A percentile compares a stretch with the other conserved stretches of the same genome.
Evolutionary conservation across 2,113 vertebrate species (phyloP).

Genomic region (Pteronura brasiliensis): DNA sequence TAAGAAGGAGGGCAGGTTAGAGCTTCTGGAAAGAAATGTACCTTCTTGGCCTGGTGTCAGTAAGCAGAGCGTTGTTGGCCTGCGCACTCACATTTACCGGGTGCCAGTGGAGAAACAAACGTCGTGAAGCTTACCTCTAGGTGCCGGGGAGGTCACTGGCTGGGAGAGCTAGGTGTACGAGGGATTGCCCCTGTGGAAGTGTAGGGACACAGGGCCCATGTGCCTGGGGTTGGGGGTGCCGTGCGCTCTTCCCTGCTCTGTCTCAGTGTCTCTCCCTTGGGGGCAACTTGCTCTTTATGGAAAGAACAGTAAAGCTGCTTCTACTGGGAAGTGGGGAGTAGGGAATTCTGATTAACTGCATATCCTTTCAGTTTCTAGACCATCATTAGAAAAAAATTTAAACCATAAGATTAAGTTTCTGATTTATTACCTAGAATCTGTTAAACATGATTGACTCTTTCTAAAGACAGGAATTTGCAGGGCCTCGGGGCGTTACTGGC

Average conservation of each 20-base stretch:
- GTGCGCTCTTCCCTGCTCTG: neutral
- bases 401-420: neutral
- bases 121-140: neutral
- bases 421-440: neutral
- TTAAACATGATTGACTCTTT: constrained; percentile 16
- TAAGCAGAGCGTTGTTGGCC: neutral
- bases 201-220: neutral
- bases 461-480: neutral
- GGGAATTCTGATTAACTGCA: neutral
- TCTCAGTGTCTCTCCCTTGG: neutral
- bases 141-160: neutral
- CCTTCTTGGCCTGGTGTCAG: neutral
- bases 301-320: neutral
- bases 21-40: neutral
- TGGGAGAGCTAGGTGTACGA: fast-evolving
- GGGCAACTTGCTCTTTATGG: neutral
- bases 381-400: neutral
- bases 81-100: neutral
- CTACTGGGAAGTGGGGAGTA: neutral
- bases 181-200: neutral
- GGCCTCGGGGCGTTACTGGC: neutral
- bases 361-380: constrained; percentile 4
- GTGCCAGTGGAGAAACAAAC: neutral
- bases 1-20: neutral
- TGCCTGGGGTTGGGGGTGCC: neutral